phyloP scores from a whole-genome alignment of 2,888 invertebrate species.

The Polyommatus iphigenia region DNA sequence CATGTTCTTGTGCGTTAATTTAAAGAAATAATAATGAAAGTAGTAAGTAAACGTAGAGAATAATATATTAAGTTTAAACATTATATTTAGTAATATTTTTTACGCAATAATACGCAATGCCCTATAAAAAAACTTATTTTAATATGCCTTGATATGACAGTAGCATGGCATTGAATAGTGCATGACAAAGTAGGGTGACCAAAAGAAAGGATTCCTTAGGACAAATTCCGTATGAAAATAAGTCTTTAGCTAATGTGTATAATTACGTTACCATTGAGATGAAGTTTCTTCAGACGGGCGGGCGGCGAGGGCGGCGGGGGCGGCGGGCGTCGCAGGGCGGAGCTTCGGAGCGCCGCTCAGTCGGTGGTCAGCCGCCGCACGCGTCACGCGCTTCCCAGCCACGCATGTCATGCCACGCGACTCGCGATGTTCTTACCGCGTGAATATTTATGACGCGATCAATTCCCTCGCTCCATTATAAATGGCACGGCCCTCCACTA shows the following conservation, averaged over 20 bases:
- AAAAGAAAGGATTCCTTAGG: not conserved
- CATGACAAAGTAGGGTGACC: not conserved
- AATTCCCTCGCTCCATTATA: conserved; percentile 64
- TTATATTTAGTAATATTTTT: too few species aligned
- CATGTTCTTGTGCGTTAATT: too few species aligned
- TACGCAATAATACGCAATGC: too few species aligned
- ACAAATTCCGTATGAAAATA: conserved; percentile 40
- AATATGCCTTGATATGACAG: not conserved
- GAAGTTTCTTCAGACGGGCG: conserved; percentile 75
- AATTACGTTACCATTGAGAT: conserved; percentile 59
- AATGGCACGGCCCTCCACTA: conserved; percentile 71
- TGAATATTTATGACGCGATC: conserved; percentile 76
- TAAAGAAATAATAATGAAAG: too few species aligned
- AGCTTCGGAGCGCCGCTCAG: conserved; percentile 65
- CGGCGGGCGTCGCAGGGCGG: conserved; percentile 70
- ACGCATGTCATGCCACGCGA: conserved; percentile 66
- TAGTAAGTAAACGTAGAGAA: too few species aligned
- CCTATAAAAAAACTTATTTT: too few species aligned
- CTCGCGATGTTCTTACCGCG: conserved; percentile 70
- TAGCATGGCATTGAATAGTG: not conserved
- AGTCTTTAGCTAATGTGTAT: conserved; percentile 65
- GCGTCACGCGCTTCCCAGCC: conserved; percentile 56
- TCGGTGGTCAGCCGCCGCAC: conserved; percentile 76
- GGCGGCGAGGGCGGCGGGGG: conserved; percentile 57
- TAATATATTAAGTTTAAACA: too few species aligned